phyloP scores from a whole-genome alignment of 2,888 invertebrate genomes.

The Sturmia bella region DNA sequence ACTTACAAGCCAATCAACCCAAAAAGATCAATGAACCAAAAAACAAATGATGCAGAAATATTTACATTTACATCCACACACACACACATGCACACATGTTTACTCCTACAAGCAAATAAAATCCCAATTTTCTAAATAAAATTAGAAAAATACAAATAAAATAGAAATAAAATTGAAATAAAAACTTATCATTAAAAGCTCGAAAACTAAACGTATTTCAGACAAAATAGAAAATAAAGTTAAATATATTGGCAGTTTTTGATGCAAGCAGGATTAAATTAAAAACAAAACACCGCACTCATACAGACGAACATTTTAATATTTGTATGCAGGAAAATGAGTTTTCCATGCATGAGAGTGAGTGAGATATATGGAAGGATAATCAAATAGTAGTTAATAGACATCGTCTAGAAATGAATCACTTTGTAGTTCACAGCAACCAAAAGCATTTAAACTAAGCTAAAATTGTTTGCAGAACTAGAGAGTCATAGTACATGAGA shows the following conservation, averaged over 20 bases:
- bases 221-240: not conserved
- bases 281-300: not conserved
- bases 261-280: not conserved
- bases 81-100: not conserved
- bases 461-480: no score
- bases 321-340: slow-evolving; percentile 6
- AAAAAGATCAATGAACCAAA: slow-evolving; percentile 59
- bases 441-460: no score
- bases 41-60: slow-evolving; percentile 19
- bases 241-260: slow-evolving; percentile 19
- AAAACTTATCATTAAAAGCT: not conserved
- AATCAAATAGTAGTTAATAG: no score
- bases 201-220: slow-evolving; percentile 11
- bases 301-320: not conserved
- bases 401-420: no score
- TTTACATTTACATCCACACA: not conserved
- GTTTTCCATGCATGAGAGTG: no score
- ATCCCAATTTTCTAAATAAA: slow-evolving; percentile 4
- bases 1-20: slow-evolving; percentile 53
- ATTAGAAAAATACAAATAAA: slow-evolving; percentile 17
- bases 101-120: not conserved
- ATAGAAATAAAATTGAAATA: slow-evolving; percentile 12
- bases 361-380: no score
- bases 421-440: no score
- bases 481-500: no score